Percentiles rank a stretch among this genome's conserved stretches.
Conservation (phyloP, 2,888 invertebrate genomes). For the Cenopis cana region DNA sequence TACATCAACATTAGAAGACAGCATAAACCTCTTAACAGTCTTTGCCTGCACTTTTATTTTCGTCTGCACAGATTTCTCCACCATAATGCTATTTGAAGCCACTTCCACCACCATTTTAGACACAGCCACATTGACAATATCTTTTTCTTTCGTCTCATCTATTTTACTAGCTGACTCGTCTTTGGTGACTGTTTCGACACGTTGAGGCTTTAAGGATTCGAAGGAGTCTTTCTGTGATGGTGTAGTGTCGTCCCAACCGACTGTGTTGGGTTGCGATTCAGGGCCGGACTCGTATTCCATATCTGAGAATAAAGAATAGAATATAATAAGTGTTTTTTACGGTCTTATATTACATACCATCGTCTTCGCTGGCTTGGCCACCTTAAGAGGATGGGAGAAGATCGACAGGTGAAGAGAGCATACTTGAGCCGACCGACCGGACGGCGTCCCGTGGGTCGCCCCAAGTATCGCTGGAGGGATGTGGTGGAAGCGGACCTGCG, state of each 20-base stretch:
- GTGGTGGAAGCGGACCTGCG: too few relatives aligned
- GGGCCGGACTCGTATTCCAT: slow-evolving; percentile 68
- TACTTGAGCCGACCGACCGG: too few relatives aligned
- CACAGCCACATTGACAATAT: background rate
- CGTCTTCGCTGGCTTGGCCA: too few relatives aligned
- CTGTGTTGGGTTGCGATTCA: slow-evolving; percentile 86
- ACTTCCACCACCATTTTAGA: background rate
- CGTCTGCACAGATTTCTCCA: background rate
- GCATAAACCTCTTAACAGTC: slow-evolving; percentile 70
- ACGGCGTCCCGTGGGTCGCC: too few relatives aligned
- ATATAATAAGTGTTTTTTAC: background rate
- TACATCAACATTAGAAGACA: slow-evolving; percentile 80
- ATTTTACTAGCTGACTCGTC: background rate
- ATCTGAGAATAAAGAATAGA: slow-evolving; percentile 41
- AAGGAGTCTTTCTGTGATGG: slow-evolving; percentile 48
- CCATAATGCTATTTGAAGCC: background rate
- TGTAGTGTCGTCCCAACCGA: slow-evolving; percentile 89
- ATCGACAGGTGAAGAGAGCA: too few relatives aligned
- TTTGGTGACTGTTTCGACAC: slow-evolving; percentile 15
- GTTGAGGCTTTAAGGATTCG: slow-evolving; percentile 11
- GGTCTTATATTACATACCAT: too few relatives aligned
- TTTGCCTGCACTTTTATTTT: background rate
- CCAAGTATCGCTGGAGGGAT: too few relatives aligned
- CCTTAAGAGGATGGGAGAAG: too few relatives aligned
- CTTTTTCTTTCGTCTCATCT: background rate